Percentiles rank a stretch among this genome's conserved stretches.
These are phyloP conservation scores for Tamandua tetradactyla DNA, from an alignment of 2,797 vertebrate genomes.

Conservation along the genomic window DNA sequence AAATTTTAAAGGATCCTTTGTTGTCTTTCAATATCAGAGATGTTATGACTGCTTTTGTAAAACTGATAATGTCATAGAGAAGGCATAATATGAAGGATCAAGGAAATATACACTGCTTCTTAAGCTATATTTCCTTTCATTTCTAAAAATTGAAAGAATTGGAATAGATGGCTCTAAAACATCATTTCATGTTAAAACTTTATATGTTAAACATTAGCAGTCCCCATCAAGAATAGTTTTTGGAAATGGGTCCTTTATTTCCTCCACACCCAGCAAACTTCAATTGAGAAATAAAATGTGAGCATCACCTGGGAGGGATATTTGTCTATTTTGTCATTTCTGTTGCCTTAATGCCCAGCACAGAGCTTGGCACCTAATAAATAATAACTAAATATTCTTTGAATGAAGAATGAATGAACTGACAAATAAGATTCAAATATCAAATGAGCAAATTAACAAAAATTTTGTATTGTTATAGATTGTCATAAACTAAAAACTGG, in stretches of 20 bases:
- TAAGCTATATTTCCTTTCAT: not conserved
- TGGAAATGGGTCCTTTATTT: not conserved
- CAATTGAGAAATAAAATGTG: not conserved
- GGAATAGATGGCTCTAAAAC: not conserved
- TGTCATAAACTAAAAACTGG: not conserved
- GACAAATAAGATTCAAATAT: not conserved
- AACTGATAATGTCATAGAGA: not conserved
- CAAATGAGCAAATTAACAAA: conserved; percentile 15
- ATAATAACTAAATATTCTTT: not conserved
- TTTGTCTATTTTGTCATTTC: not conserved
- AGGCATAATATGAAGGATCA: not conserved
- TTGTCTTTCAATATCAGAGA: not conserved
- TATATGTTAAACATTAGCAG: not conserved
- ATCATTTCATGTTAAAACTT: not conserved
- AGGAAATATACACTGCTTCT: not conserved
- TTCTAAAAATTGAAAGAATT: not conserved
- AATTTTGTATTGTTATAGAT: not conserved
- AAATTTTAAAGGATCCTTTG: not conserved
- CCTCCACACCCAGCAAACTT: not conserved
- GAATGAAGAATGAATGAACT: not conserved
- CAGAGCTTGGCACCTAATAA: not conserved
- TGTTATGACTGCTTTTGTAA: not conserved
- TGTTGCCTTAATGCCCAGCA: not conserved
- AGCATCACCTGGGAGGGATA: not conserved
- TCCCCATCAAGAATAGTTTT: not conserved